A percentile compares a stretch with the other conserved stretches of the same genome.
These are phyloP conservation scores for Asbolus verrucosus DNA, from an alignment of 1,140 invertebrate genomes.

Conservation along the genomic window DNA sequence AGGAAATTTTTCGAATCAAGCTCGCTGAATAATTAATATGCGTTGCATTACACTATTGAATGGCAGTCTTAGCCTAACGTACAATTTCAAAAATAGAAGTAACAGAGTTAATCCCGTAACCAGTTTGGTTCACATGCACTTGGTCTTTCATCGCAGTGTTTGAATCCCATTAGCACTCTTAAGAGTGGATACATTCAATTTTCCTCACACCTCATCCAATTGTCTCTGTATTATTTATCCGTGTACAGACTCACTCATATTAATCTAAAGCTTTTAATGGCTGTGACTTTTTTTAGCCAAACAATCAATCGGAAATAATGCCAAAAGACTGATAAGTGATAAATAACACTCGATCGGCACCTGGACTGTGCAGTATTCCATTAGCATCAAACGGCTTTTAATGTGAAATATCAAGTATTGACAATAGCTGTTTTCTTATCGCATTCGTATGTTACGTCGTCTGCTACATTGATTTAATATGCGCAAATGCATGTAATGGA, in stretches of 20 bases:
- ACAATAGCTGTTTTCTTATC: constrained; percentile 49
- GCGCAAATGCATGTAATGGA: constrained; percentile 48
- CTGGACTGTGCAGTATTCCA: constrained; percentile 51
- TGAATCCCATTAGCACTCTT: constrained; percentile 21
- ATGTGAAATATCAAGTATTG: constrained; percentile 49
- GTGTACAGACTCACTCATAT: not conserved
- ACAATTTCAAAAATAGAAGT: constrained; percentile 12
- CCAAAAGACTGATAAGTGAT: constrained; percentile 37
- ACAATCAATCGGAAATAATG: constrained; percentile 33
- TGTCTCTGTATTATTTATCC: constrained; percentile 10
- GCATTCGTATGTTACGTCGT: constrained; percentile 50
- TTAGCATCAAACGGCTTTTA: constrained; percentile 54
- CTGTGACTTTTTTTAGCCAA: constrained; percentile 13
- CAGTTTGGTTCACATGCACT: constrained; percentile 5
- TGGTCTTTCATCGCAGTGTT: constrained; percentile 16
- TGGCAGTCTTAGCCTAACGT: constrained; percentile 2
- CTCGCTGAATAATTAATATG: too few relatives aligned
- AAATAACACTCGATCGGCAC: constrained; percentile 46
- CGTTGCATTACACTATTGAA: not conserved
- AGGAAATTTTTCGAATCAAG: not conserved
- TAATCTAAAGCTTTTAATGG: constrained; percentile 37
- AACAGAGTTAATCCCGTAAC: not conserved
- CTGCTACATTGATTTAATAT: constrained; percentile 53
- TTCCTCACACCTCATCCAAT: constrained; percentile 25
- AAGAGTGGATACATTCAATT: constrained; percentile 9